Evolutionary conservation across 2,888 invertebrate species (phyloP), one percentile per base, ranked within the genome.

Genomic region (Archips crataeganus): DNA sequence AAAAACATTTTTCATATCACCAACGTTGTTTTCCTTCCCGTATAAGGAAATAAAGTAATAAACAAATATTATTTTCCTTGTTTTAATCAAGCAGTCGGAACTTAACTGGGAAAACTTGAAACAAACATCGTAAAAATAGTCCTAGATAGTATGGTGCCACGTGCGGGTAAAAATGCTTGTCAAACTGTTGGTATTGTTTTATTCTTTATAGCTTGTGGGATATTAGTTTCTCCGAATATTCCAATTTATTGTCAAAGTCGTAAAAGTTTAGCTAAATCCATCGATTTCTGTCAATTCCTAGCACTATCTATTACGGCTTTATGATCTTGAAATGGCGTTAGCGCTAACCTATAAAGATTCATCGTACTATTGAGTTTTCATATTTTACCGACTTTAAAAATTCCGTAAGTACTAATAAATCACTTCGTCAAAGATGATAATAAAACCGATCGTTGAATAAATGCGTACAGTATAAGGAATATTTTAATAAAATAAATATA

Each of bases 101-200:
- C 79, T 82, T 79, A 77, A 80, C 80, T 77, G 69, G 62, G 75
- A 34, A 74, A 85, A 84, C 80, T 85, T 79, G 83, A 84, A 85
- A 85, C 85, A 87, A 87, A 87, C 83, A 85, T 87, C 85, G 82
- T 87, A 87, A 86, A 86, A 86, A 82, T 85, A 82, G 81, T 80
- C 77, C 72, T 75, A 75, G 76, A 74, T 65, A 69, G 65, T 72
- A 54, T 13, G 68, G 67, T 68, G 72, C 76, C 76, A 77, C 77
- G 77, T 79, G 76, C 74, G 54, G 67, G 13, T 42, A 77, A 76
- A 76, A 77, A 75, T 67, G 70, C 71, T 61, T 63, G 76, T 71
- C 67, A 70, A 71, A 74, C 69, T 77, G 75, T 71, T 76, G 68
- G 36, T 76, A 49, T 73, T 67, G 66, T 36, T 62, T n/a, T 61